Evolutionary conservation across 2,888 invertebrate species (phyloP).

Genomic region (Heliconius cydno): DNA sequence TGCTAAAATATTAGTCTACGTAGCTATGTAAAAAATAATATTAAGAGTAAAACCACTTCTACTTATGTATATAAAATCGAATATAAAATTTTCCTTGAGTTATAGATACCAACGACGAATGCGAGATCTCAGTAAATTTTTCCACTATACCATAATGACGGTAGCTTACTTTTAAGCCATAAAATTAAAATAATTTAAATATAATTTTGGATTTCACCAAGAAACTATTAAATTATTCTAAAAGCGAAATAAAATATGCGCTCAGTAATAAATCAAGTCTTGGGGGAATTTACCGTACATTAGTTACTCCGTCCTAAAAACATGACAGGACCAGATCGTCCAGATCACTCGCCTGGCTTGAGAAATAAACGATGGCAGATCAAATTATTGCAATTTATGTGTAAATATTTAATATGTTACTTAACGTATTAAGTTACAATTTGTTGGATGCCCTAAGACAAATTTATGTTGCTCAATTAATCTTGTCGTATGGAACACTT

Average conservation of each 20-base stretch:
- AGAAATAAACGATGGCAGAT: constrained; percentile 43
- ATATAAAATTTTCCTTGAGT: too few relatives aligned
- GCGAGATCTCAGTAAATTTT: too few relatives aligned
- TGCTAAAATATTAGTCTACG: background rate
- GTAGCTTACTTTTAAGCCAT: too few relatives aligned
- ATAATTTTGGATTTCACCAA: background rate
- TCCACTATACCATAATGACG: too few relatives aligned
- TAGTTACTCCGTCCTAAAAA: constrained; percentile 45
- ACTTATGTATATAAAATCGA: background rate
- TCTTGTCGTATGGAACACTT: constrained; percentile 13
- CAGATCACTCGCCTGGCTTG: constrained; percentile 39
- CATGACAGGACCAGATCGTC: constrained; percentile 40
- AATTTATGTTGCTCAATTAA: constrained; percentile 25
- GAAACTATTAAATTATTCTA: constrained; percentile 21
- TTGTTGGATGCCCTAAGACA: constrained; percentile 26
- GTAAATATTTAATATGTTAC: constrained; percentile 37
- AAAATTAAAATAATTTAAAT: too few relatives aligned
- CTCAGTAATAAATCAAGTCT: constrained; percentile 43
- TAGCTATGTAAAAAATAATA: background rate
- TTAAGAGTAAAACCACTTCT: background rate
- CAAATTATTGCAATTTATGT: constrained; percentile 43
- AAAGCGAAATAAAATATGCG: constrained; percentile 25
- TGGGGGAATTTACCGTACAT: constrained; percentile 43
- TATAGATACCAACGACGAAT: too few relatives aligned
- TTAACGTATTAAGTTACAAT: constrained; percentile 40